A percentile compares a stretch with the other conserved stretches of the same genome.
Conservation (phyloP, 2,888 invertebrate genomes). For the Notodonta ziczac region DNA sequence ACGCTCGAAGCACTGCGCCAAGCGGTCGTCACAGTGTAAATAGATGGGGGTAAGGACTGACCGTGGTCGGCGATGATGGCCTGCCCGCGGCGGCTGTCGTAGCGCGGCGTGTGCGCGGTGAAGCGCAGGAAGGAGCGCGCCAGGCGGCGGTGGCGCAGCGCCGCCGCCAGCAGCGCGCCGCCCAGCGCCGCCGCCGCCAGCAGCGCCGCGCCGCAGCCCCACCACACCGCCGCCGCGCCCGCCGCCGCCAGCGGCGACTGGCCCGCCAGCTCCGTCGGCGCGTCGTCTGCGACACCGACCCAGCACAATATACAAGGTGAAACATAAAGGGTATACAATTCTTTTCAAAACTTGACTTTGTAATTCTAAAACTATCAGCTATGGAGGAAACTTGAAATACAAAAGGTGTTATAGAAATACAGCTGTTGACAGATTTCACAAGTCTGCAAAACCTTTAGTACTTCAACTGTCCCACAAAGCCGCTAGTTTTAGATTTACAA, state of each 20-base stretch:
- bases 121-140: constrained; percentile 92
- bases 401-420: no score
- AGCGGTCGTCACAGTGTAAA: no score
- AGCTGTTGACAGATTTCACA: no score
- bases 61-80: constrained; percentile 92
- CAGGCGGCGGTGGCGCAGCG: constrained; percentile 89
- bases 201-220: constrained; percentile 67
- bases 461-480: no score
- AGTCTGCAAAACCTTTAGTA: no score
- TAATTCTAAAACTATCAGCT: no score
- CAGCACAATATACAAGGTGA: no score
- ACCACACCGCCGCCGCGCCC: constrained; percentile 52
- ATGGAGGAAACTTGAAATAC: no score
- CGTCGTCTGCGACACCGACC: constrained; percentile 10
- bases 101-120: constrained; percentile 78
- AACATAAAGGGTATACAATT: no score
- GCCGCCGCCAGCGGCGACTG: constrained; percentile 20
- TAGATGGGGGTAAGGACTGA: constrained; percentile 49
- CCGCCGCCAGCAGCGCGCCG: constrained; percentile 85
- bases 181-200: constrained; percentile 68
- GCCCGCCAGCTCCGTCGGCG: constrained; percentile 19
- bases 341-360: no score
- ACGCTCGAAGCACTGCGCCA: no score
- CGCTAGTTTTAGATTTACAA: no score
- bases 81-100: constrained; percentile 93